Evolutionary conservation across 2,888 invertebrate genomes (phyloP), one percentile per base, ranked within the genome.

Genomic region (Sesamia inferens): DNA sequence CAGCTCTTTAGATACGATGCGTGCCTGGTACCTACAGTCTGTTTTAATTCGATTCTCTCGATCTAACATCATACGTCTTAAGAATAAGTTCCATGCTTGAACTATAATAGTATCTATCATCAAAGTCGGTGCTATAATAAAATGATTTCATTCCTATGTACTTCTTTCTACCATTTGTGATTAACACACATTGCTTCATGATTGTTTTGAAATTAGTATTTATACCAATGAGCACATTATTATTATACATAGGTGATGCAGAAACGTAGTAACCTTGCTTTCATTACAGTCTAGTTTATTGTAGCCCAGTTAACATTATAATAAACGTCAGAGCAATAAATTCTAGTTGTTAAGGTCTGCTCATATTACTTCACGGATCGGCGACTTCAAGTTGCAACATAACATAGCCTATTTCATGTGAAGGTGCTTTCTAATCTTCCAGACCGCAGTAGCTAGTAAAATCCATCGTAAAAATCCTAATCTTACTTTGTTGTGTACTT

Each of bases 211-310:
- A 88, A 86, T 86, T 86, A 81, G 77, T 82, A 85, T 83, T 79
- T 83, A 87, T 80, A 77, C 78, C 62, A 80, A 85, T 86, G 85
- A 88, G 87, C 72, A 78, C 62, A 71, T 65, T 70, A 68, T 68
- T 70, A 68, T 59, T 68, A 78, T 82, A 82, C 77, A 81, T 85
- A 84, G 83, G 82, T 85, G 78, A 85, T 84, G 85, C 85, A 85
- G 87, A 66, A 77, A 67, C 77, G 72, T 67, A 74, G 83, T 84
- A 88, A 81, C 86, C 85, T 88, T 85, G 89, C 88, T 89, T 90
- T 88, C 85, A 84, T 85, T 86, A 84, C 75, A 81, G 77, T 76
- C 77, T 77, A 85, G 83, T 87, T 88, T 86, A 85, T 81, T 82
- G 76, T 74, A 78, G 78, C 80, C 79, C 79, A 68, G 85, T 81